Conservation (phyloP, 2,888 invertebrate species). For the Cantharis rufa region DNA sequence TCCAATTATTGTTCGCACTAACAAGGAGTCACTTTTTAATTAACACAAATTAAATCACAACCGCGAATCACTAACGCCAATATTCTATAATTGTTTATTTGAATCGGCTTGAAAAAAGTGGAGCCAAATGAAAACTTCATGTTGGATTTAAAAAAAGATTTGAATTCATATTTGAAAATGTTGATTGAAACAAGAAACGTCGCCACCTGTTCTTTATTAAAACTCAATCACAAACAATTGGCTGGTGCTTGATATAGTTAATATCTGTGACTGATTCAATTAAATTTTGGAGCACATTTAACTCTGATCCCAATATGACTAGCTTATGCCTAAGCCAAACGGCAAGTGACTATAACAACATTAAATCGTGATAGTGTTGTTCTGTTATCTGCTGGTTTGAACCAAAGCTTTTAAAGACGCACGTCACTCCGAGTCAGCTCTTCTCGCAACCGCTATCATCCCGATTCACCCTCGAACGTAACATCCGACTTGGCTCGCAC, state of each 20-base stretch:
- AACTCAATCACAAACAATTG: constrained; percentile 52
- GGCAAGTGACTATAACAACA: constrained; percentile 59
- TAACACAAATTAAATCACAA: not conserved
- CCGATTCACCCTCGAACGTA: constrained; percentile 53
- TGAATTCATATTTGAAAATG: constrained; percentile 15
- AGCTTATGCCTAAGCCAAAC: constrained; percentile 58
- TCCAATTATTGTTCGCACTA: not conserved
- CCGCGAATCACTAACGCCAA: not conserved
- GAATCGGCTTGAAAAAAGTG: not conserved
- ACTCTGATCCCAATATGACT: constrained; percentile 57
- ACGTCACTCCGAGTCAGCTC: constrained; percentile 16
- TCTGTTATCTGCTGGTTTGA: constrained; percentile 52
- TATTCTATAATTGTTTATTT: not conserved
- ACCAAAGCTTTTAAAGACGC: constrained; percentile 40
- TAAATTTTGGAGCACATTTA: constrained; percentile 56
- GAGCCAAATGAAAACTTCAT: constrained; percentile 21
- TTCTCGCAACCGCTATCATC: constrained; percentile 23
- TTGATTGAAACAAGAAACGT: constrained; percentile 17
- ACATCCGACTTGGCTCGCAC: constrained; percentile 46
- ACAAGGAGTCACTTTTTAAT: not conserved
- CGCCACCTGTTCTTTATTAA: constrained; percentile 37
- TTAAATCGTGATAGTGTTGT: constrained; percentile 59
- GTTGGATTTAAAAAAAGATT: constrained; percentile 24
- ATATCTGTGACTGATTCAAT: constrained; percentile 59
- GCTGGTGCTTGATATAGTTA: constrained; percentile 56